phyloP scores from a whole-genome alignment of 2,888 invertebrate genomes.

The Noctua janthina region DNA sequence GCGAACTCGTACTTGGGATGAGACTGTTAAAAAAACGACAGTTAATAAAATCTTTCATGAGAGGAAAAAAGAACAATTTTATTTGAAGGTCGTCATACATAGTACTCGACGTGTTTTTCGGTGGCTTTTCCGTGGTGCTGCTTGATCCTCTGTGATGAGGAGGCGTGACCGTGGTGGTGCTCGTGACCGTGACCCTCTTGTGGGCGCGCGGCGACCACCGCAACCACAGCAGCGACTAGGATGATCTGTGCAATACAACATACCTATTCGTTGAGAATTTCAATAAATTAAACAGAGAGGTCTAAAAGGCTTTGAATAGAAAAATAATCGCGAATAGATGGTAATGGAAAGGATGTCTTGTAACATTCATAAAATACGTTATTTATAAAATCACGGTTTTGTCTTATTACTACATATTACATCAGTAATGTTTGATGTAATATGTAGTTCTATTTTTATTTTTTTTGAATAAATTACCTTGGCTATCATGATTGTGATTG shows the following conservation, averaged over 20 bases:
- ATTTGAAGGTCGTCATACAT: slow-evolving; percentile 21
- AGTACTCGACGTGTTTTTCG: slow-evolving; percentile 62
- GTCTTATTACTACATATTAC: no score
- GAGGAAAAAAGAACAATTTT: no score
- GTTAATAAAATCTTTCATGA: no score
- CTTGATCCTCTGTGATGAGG: slow-evolving; percentile 74
- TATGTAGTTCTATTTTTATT: no score
- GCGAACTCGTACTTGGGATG: slow-evolving; percentile 77
- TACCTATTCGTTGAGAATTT: not conserved
- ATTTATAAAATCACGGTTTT: not conserved
- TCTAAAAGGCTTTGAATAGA: not conserved
- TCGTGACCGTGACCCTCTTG: slow-evolving; percentile 45
- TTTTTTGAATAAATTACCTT: slow-evolving; percentile 23
- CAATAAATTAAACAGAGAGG: not conserved
- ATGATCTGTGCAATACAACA: slow-evolving; percentile 15
- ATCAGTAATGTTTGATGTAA: not conserved
- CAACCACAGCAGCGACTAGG: slow-evolving; percentile 5
- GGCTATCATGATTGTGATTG: slow-evolving; percentile 15
- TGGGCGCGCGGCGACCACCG: slow-evolving; percentile 2
- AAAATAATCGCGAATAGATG: not conserved
- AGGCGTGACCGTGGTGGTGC: slow-evolving; percentile 68
- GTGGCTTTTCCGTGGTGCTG: slow-evolving; percentile 71
- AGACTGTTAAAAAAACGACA: slow-evolving; percentile 18
- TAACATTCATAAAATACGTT: not conserved
- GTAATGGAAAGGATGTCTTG: not conserved